Base-by-base conservation (phyloP, 2,888 invertebrate species). In the Netelia inedita region DNA sequence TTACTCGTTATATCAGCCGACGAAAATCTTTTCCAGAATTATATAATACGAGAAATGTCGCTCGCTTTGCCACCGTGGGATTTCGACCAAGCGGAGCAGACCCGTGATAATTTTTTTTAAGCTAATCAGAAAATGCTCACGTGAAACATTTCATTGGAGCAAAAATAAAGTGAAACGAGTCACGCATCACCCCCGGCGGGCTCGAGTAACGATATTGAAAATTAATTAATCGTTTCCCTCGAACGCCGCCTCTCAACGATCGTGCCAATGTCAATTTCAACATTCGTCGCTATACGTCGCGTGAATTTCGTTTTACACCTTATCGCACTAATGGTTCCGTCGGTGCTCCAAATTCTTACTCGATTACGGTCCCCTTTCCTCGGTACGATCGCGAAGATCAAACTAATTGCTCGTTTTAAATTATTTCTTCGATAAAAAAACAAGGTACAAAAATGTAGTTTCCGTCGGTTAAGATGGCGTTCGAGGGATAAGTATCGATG, bases 191-290 rank as follows among this genome's bases (percentile, higher is more conserved):
- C 8, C 43, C 43, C 35, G 14, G 59, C 14, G 10, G 14, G 46
- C 46, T 46, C 46, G 14, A 46, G 46, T 46, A 2, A 14, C 28
- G 69, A 78, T 69, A 69, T 69, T 43, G 59, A 50, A 59, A 69
- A 69, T 61, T 59, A 69, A 78, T 69, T 69, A 78, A 69, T 78
- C 78, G 69, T 46, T 68, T 23, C 21, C 46, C 35, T 68, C 59
- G 46, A 68, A 68, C 35, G 68, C 59, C 57, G 59, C 23, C 21
- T 28, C 43, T n/a, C 57, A 68, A 59, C 76, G 46, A 78, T 78
- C 76, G 59, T 46, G 68, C 46, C 43, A 78, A 78, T 14, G 57
- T 35, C 43, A 76, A 43, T 43, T 76, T 66, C 57, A 55, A 66
- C 50, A 71, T 55, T n/a, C 43, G 9, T 72, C n/a, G 19, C 10